Percentiles rank a stretch among this genome's conserved stretches.
Evolutionary conservation across 2,888 invertebrate genomes (phyloP).

Genomic region (Vannuccia rotundouncinata): DNA sequence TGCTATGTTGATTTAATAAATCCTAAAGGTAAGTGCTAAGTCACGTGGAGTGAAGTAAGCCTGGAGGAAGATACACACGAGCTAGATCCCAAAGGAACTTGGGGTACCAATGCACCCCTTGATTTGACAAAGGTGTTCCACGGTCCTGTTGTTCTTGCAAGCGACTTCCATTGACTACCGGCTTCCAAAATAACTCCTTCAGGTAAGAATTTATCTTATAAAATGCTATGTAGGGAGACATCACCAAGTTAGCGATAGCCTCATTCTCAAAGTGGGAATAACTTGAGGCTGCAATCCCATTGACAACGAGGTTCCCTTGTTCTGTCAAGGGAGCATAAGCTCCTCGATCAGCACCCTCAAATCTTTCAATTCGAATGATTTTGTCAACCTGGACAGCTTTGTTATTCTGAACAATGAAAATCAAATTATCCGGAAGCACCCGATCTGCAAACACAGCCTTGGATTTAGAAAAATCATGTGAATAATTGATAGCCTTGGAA

Average conservation of each 20-base stretch:
- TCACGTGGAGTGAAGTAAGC: no score
- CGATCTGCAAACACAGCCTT: not conserved
- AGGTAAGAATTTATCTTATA: not conserved
- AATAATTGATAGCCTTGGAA: not conserved
- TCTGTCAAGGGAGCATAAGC: not conserved
- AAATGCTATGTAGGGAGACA: not conserved
- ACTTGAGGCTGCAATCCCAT: constrained; percentile 13
- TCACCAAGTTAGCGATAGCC: not conserved
- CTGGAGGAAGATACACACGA: no score
- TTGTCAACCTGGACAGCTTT: not conserved
- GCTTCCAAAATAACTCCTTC: no score
- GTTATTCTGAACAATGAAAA: not conserved
- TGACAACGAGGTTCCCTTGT: not conserved
- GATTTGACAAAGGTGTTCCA: not conserved
- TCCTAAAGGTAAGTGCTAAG: no score
- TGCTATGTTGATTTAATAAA: no score
- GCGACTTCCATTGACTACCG: no score
- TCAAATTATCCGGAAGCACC: not conserved
- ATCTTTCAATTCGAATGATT: not conserved
- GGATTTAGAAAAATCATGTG: not conserved
- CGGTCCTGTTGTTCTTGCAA: not conserved
- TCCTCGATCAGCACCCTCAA: not conserved
- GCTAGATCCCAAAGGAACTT: not conserved
- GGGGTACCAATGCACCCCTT: not conserved
- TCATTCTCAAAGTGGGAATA: not conserved